phyloP scores from a whole-genome alignment of 2,888 invertebrate genomes.

The Anoplius nigerrimus region DNA sequence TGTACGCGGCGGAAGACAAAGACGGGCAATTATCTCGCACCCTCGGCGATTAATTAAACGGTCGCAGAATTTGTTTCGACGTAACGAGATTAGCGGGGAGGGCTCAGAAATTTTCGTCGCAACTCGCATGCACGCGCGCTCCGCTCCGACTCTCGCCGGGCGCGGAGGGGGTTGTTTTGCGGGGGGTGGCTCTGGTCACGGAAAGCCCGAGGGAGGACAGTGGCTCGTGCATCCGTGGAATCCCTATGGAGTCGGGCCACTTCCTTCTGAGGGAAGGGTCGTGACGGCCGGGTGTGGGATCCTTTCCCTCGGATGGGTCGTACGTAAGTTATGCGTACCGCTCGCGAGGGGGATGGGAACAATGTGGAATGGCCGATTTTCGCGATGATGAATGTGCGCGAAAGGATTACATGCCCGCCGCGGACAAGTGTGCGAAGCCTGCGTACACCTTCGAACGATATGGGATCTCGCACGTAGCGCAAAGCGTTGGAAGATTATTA shows the following conservation, averaged over 20 bases:
- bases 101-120: constrained; percentile 34
- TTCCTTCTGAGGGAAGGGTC: constrained; percentile 23
- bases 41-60: too few species aligned
- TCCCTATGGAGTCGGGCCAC: constrained; percentile 33
- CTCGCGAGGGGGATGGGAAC: neutral
- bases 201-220: constrained; percentile 28
- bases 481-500: too few species aligned
- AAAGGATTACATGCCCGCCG: neutral
- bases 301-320: neutral
- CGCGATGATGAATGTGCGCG: neutral
- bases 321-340: constrained; percentile 2
- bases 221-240: constrained; percentile 19
- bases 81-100: neutral
- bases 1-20: too few species aligned
- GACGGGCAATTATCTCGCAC: too few species aligned
- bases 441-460: neutral
- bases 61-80: too few species aligned
- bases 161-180: constrained; percentile 15
- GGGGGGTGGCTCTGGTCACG: constrained; percentile 39
- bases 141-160: constrained; percentile 12
- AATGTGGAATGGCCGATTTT: neutral
- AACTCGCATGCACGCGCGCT: constrained; percentile 2
- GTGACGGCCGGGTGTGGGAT: constrained; percentile 4
- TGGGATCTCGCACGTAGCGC: too few species aligned
- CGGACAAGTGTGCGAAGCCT: neutral